Evolutionary conservation across 2,888 invertebrate species (phyloP).

Genomic region (Criorhina ranunculi): DNA sequence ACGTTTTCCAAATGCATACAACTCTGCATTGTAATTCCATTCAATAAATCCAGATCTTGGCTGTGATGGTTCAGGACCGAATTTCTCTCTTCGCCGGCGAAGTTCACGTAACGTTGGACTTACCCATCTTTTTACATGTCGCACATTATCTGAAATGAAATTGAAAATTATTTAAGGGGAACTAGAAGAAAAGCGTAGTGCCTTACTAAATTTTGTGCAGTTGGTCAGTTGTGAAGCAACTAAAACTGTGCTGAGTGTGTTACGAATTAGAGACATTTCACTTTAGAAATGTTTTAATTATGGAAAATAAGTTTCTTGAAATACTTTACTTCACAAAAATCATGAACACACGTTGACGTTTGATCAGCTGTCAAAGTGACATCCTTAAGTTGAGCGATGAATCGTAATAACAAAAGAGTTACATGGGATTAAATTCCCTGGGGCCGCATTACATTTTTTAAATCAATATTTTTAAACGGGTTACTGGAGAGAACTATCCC

Average conservation of each 20-base stretch:
- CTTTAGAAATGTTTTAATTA: neutral
- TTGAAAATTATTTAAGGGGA: neutral
- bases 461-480: too few species aligned
- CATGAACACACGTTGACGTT: constrained; percentile 39
- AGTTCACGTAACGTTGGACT: constrained; percentile 88
- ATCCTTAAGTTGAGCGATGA: neutral
- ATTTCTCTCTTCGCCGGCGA: constrained; percentile 86
- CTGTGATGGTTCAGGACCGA: constrained; percentile 86
- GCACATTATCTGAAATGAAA: constrained; percentile 59
- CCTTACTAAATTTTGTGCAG: constrained; percentile 48
- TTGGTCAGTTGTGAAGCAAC: constrained; percentile 42
- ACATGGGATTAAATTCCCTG: constrained; percentile 34
- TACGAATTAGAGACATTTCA: constrained; percentile 64
- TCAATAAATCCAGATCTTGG: constrained; percentile 89
- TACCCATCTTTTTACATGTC: constrained; percentile 87
- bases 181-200: neutral
- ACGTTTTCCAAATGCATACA: constrained; percentile 94
- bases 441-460: too few species aligned
- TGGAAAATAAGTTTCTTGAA: neutral
- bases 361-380: constrained; percentile 27
- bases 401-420: neutral
- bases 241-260: constrained; percentile 46
- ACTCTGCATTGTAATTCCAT: constrained; percentile 95
- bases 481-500: too few species aligned
- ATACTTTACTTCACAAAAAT: constrained; percentile 12